Base-by-base conservation (phyloP, 2,797 vertebrate species). In the Poecile montanus region DNA sequence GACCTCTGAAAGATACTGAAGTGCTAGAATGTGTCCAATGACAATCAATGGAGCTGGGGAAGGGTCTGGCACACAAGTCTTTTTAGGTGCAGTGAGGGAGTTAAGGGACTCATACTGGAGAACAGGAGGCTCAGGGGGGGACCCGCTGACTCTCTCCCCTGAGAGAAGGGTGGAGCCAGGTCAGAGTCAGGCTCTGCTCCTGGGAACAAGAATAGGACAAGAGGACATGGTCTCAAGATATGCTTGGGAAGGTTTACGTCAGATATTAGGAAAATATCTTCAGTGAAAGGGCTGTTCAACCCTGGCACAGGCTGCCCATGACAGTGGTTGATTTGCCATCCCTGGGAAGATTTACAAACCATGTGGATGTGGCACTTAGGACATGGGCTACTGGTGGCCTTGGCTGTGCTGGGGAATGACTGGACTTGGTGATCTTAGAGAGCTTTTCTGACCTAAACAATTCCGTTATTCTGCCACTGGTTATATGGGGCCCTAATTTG, bases 11-110 rank as follows among this genome's bases (percentile, higher is more conserved):
- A 83, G 57, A 30, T 40, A 16, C 0, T 45, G 65, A 65, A 25
- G n/a, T 30, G 20, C 29, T 76, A 45, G 29, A 65, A 38, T 51
- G 32, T 70, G 23, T 76, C 63, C 58, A 47, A 0, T 0, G 5
- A 19, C 23, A 62, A 25, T 42, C n/a, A n/a, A 0, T 40, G 25
- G 57, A 45, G 20, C n/a, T 70, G n/a, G n/a, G 21, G 29, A 63
- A 51, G 38, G 10, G 14, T 45, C 44, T 45, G n/a, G 32, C 0
- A 0, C 25, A 11, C 16, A 10, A 11, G 25, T 13, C 3, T n/a
- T 15, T 11, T 9, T 13, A 63, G 29, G 16, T 48, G 26, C 1
- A 1, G 34, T 74, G 40, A 74, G 62, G 42, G 32, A 62, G 18
- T 27, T 54, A 16, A 25, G 27, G 42, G 32, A 13, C 56, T 62